Percentiles rank a stretch among this genome's conserved stretches.
phyloP scores from a whole-genome alignment of 2,888 invertebrate species.

The Amphipyra tragopoginis region DNA sequence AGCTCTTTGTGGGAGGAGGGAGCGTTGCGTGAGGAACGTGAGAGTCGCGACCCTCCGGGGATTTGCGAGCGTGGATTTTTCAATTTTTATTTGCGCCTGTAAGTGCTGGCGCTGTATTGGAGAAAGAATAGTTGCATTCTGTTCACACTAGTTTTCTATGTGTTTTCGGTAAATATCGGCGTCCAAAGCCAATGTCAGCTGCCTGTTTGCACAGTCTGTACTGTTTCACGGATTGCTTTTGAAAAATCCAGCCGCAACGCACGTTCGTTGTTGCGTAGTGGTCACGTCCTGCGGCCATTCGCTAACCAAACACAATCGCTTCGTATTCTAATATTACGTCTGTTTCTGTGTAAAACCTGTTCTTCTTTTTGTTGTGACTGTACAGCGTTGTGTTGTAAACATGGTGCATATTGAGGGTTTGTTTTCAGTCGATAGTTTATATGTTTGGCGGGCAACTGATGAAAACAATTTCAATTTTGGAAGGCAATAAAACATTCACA shows the following conservation, averaged over 20 bases:
- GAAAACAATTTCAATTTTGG: background rate
- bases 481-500: background rate
- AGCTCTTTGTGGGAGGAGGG: constrained; percentile 72
- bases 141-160: constrained; percentile 48
- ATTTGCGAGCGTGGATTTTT: constrained; percentile 84
- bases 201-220: constrained; percentile 57
- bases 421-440: constrained; percentile 7
- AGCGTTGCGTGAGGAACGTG: constrained; percentile 80
- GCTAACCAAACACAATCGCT: constrained; percentile 53
- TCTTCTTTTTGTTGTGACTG: constrained; percentile 19
- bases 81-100: constrained; percentile 87
- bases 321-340: constrained; percentile 42
- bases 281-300: constrained; percentile 54
- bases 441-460: no score
- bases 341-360: constrained; percentile 10
- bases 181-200: constrained; percentile 57
- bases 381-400: constrained; percentile 5
- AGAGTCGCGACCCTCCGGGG: constrained; percentile 74
- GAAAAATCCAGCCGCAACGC: constrained; percentile 49
- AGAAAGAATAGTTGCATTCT: constrained; percentile 63
- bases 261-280: constrained; percentile 51
- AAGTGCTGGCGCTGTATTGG: constrained; percentile 78
- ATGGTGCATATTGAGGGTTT: constrained; percentile 13
- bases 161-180: constrained; percentile 55
- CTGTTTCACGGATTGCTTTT: constrained; percentile 52